Evolutionary conservation across 2,888 invertebrate species (phyloP), one percentile per base, ranked within the genome.

Genomic region (Spilarctia lutea): DNA sequence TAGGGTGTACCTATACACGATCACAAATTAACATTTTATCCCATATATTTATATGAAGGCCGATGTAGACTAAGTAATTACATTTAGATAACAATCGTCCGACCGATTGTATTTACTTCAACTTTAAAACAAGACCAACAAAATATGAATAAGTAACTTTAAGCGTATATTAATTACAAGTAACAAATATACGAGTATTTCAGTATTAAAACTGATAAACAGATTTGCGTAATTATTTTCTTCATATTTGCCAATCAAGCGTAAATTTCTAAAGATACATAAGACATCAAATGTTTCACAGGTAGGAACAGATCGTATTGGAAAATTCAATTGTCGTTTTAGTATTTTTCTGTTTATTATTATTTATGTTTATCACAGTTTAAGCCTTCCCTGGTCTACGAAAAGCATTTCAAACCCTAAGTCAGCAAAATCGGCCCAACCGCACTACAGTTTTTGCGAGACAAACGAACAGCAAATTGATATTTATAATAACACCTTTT

Each of bases 51-150:
- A 60, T 18, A 16, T 56, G 35, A 33, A 10, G 1, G 63, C 16
- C 45, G 65, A n/a, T 74, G 75, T 81, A 75, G 74, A 81, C 74
- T 75, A 67, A n/a, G 67, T 63, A 74, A 78, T 82, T 75, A 75
- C 3, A 48, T 18, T 48, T 6, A 7, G 16, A 66, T 1, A 24
- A 24, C 33, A 66, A 66, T 65, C 65, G 0, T 7, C 20, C 24
- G 11, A 3, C 10, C 35, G 35, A 2, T 65, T 16, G 65, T 66
- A n/a, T 35, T 66, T 66, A 39, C n/a, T 42, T 35, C 24, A 39
- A 39, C 39, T 42, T 66, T 24, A 66, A 66, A 56, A n/a, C 27
- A 27, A 56, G 27, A 56, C 11, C 2, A 56, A 56, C 56, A n/a
- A 56, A 24, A 8, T n/a, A 56, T 10, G 4, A 13, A 42, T 56